Evolutionary conservation across 2,888 invertebrate genomes (phyloP).

Genomic region (Anthophora plumipes): DNA sequence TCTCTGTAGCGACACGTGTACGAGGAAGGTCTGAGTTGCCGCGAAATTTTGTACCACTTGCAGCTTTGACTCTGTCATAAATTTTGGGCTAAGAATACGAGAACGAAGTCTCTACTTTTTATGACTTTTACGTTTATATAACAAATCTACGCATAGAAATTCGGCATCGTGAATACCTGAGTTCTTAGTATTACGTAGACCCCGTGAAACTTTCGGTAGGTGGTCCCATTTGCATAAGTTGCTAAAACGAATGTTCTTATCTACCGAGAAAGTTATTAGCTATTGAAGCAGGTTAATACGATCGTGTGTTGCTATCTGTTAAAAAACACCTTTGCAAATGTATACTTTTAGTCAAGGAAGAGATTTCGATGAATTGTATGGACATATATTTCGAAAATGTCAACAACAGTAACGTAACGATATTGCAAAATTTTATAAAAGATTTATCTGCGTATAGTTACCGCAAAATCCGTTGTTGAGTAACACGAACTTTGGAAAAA

Average conservation of each 20-base stretch:
- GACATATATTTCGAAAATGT: neutral
- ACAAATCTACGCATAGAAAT: slow-evolving; percentile 30
- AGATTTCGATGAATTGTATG: neutral
- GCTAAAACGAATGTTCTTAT: slow-evolving; percentile 13
- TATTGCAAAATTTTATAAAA: neutral
- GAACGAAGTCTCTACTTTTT: slow-evolving; percentile 30
- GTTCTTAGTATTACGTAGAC: slow-evolving; percentile 26
- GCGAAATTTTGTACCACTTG: slow-evolving; percentile 23
- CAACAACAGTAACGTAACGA: neutral
- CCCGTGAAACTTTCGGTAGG: slow-evolving; percentile 34
- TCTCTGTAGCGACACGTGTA: slow-evolving; percentile 34
- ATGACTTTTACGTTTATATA: slow-evolving; percentile 51
- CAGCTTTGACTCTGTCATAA: slow-evolving; percentile 20
- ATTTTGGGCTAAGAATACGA: slow-evolving; percentile 25
- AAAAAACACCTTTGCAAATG: neutral
- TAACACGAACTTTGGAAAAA: too few species aligned
- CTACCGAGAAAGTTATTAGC: neutral
- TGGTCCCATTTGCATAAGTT: slow-evolving; percentile 48
- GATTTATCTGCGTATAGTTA: neutral
- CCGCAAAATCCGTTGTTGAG: too few species aligned
- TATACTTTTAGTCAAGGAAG: neutral
- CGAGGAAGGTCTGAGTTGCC: slow-evolving; percentile 14
- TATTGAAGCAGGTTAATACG: slow-evolving; percentile 5
- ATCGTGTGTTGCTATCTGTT: neutral
- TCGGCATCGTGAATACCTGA: slow-evolving; percentile 15